Conservation (phyloP, 2,113 vertebrate genomes). For the Salminus brasiliensis region DNA sequence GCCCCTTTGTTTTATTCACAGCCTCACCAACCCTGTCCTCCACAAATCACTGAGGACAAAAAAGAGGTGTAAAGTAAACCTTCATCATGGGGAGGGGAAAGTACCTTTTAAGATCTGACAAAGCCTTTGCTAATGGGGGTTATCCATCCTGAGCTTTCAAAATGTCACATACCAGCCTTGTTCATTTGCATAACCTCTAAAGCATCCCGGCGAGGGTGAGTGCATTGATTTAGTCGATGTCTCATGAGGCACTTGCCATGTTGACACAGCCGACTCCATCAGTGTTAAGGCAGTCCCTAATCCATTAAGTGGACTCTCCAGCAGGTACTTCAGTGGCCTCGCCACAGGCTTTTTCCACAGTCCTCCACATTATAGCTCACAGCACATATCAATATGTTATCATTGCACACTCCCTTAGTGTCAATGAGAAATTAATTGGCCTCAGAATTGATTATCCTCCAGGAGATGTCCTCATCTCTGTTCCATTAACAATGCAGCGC, state of each 20-base stretch:
- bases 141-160: constrained; percentile 81
- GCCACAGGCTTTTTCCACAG: constrained; percentile 15
- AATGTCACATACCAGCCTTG: constrained; percentile 75
- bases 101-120: constrained; percentile 79
- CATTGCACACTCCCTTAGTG: constrained; percentile 42
- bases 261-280: constrained; percentile 74
- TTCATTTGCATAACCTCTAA: constrained; percentile 82
- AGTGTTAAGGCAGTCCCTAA: constrained; percentile 72
- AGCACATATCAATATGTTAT: constrained; percentile 47
- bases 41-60: constrained; percentile 71
- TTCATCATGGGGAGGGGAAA: constrained; percentile 63
- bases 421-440: constrained; percentile 45
- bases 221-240: constrained; percentile 73
- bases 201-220: constrained; percentile 62
- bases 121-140: constrained; percentile 77
- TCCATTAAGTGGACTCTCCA: constrained; percentile 68
- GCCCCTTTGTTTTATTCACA: constrained; percentile 73
- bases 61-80: constrained; percentile 63
- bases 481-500: constrained; percentile 24
- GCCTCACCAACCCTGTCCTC: constrained; percentile 66
- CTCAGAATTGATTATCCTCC: constrained; percentile 37
- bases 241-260: constrained; percentile 68
- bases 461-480: constrained; percentile 37
- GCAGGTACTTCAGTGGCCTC: constrained; percentile 55
- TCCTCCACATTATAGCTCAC: constrained; percentile 10